A percentile compares a stretch with the other conserved stretches of the same genome.
These are phyloP conservation scores for Erinaceus europaeus DNA, from an alignment of 2,113 vertebrate species.

Conservation along the genomic window DNA sequence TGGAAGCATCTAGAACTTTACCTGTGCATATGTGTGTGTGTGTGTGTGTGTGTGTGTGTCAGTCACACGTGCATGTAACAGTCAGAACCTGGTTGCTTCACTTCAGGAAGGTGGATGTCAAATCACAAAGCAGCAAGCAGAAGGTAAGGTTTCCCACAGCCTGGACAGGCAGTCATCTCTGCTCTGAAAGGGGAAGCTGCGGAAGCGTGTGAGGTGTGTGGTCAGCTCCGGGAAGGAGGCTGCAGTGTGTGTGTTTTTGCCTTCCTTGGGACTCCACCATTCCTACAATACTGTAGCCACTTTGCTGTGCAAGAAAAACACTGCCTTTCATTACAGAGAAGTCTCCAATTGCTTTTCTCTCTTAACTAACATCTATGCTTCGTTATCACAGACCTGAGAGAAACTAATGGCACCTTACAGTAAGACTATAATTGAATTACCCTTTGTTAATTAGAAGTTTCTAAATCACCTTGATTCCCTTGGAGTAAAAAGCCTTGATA, in stretches of 20 bases:
- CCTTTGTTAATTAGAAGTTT: slow-evolving; percentile 65
- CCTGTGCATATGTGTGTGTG: no score
- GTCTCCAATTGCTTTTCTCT: background rate
- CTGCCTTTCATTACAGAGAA: background rate
- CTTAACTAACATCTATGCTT: slow-evolving; percentile 8
- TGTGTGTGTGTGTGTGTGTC: background rate
- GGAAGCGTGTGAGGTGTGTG: background rate
- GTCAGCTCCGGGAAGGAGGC: background rate
- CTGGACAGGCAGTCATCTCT: background rate
- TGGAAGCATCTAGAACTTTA: background rate
- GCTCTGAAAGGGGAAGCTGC: background rate
- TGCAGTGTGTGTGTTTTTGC: background rate
- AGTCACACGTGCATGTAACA: background rate
- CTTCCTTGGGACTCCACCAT: background rate
- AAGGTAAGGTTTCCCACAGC: background rate
- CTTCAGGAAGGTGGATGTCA: no score
- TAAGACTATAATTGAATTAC: slow-evolving; percentile 40
- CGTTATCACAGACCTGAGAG: slow-evolving; percentile 42
- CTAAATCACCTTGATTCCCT: slow-evolving; percentile 56
- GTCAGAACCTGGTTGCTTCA: no score
- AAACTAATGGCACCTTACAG: slow-evolving; percentile 23
- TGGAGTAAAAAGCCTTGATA: slow-evolving; percentile 55
- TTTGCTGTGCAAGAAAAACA: background rate
- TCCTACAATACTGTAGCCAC: background rate
- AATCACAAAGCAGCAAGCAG: background rate